Evolutionary conservation across 2,797 vertebrate genomes (phyloP), one percentile per base, ranked within the genome.

Genomic region (Ptychadena robeensis): DNA sequence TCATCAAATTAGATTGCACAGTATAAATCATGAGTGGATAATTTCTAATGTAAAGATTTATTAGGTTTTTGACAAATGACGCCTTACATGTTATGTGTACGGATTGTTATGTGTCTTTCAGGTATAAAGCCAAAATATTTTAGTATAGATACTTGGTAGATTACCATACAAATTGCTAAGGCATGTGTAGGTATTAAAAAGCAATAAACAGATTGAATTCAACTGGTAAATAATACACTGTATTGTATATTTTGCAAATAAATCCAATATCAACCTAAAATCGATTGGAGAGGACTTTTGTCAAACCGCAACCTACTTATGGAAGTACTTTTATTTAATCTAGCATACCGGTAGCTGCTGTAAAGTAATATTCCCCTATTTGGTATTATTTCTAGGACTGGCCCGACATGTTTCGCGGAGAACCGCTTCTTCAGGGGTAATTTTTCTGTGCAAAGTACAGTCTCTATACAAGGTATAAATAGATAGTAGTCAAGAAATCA

Each of bases 21-120:
- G 35, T 8, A 65, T 72, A 80, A 80, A 80, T 80, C 68, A 72
- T 72, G 79, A 72, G 34, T 63, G 48, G 69, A 35, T 40, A 64
- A 73, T 64, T 71, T 73, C 14, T 48, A 11, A 11, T 64, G 72
- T 44, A 80, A 68, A 64, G 57, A 81, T 81, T 73, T 81, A 5
- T 10, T 38, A 2, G n/a, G n/a, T 38, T 72, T 73, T 32, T 44
- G 59, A 81, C 79, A 81, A 61, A 9, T 28, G 65, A 14, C n/a
- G 9, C 10, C 35, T 27, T 25, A 11, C 25, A 79, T 69, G 77
- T 69, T 28, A 69, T 71, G 6, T 71, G 63, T 80, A 68, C 67
- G 72, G 64, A 80, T 71, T 38, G 27, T 38, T 22, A 53, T 65
- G 66, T 35, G 40, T 70, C 59, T 65, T 37, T 64, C 25, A 72